phyloP scores from a whole-genome alignment of 30 jellyfish, hydroid and myxozoan genomes.

The Aurelia aurita complex sp. Pacific region DNA sequence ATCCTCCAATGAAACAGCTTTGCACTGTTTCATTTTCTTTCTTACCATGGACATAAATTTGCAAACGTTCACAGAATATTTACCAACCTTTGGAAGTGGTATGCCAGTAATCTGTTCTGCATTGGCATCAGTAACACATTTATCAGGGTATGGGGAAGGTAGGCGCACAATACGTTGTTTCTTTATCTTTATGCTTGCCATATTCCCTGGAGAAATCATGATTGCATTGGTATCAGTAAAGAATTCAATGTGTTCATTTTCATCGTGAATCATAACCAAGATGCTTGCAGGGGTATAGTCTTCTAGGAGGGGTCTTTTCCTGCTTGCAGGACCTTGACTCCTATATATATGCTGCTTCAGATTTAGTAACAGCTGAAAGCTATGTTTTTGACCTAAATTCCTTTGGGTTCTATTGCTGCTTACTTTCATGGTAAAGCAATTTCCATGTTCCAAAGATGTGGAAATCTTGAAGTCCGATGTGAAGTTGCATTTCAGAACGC shows the following conservation, averaged over 20 bases:
- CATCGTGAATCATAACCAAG: neutral
- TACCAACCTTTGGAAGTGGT: neutral
- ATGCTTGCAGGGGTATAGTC: neutral
- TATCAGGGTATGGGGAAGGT: constrained; percentile 6
- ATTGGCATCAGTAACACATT: neutral
- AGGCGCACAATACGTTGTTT: neutral
- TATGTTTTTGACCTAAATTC: neutral
- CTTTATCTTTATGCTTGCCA: neutral
- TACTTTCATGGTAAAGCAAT: neutral
- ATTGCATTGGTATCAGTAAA: neutral
- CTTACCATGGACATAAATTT: neutral
- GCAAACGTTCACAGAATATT: neutral
- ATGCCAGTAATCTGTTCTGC: neutral
- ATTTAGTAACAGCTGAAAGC: neutral
- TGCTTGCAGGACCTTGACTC: neutral
- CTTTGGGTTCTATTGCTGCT: neutral
- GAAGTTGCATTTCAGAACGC: neutral
- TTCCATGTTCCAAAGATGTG: neutral
- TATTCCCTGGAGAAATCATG: neutral
- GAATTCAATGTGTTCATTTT: neutral
- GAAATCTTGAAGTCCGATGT: neutral
- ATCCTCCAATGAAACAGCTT: neutral
- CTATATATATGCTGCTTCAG: neutral
- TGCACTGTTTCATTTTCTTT: neutral
- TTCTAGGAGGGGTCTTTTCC: neutral